Conservation (phyloP, 2,888 invertebrate species). For the Macrosoma leucophasiata region DNA sequence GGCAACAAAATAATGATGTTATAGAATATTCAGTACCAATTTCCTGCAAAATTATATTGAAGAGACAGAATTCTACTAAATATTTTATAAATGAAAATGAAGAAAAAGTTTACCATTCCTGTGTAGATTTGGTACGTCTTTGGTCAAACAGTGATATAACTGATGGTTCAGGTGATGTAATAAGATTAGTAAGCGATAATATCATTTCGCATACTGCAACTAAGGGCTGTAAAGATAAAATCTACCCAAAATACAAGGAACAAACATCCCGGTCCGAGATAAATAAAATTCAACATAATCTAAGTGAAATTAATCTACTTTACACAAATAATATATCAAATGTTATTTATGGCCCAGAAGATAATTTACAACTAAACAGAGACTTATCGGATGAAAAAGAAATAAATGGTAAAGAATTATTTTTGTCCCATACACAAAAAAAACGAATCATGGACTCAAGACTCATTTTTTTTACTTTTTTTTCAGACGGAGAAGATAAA, state of each 20-base stretch:
- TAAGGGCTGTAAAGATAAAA: too few relatives aligned
- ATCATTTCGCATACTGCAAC: too few relatives aligned
- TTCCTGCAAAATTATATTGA: slow-evolving; percentile 53
- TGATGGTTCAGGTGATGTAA: slow-evolving; percentile 36
- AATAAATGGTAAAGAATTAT: slow-evolving; percentile 4
- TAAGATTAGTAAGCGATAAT: slow-evolving; percentile 47
- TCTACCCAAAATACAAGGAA: too few relatives aligned
- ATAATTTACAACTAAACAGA: too few relatives aligned
- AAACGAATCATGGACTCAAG: too few relatives aligned
- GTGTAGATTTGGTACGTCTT: slow-evolving; percentile 45
- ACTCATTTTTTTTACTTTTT: slow-evolving; percentile 10
- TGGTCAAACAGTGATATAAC: slow-evolving; percentile 32
- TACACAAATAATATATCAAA: too few relatives aligned
- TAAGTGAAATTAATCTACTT: slow-evolving; percentile 25
- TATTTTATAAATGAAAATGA: slow-evolving; percentile 12
- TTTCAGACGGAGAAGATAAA: slow-evolving; percentile 22
- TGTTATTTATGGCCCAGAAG: too few relatives aligned
- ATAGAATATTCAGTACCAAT: slow-evolving; percentile 57
- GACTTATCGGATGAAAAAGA: slow-evolving; percentile 2
- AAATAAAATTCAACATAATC: slow-evolving; percentile 5
- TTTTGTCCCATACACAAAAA: not conserved
- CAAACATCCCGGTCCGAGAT: too few relatives aligned
- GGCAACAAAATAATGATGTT: slow-evolving; percentile 38
- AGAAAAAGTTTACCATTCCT: slow-evolving; percentile 56
- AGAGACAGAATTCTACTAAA: slow-evolving; percentile 30